These are phyloP conservation scores for Theropithecus gelada DNA, from an alignment of 2,113 vertebrate genomes.

Conservation along the genomic window DNA sequence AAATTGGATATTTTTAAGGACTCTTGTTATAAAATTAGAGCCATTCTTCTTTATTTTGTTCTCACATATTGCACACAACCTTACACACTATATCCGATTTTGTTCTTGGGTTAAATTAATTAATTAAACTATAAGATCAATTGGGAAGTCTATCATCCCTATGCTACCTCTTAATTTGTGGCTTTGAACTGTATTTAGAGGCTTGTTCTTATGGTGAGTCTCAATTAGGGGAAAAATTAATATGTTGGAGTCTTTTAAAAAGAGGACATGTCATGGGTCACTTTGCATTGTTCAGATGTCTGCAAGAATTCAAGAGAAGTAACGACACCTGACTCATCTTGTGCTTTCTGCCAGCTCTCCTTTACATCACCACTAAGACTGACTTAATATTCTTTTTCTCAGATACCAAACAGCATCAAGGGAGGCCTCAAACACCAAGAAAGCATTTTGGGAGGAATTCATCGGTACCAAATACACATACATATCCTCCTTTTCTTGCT, in stretches of 20 bases:
- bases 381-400: not conserved
- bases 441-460: not conserved
- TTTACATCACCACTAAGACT: not conserved
- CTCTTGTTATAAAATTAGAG: not conserved
- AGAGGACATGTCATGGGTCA: not conserved
- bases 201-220: not conserved
- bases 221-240: slow-evolving; percentile 13
- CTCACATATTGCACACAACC: not conserved
- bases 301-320: not conserved
- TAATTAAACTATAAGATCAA: not conserved
- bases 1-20: not conserved
- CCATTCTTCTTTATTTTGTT: not conserved
- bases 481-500: not conserved
- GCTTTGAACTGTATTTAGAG: not conserved
- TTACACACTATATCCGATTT: not conserved
- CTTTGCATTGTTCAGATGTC: not conserved
- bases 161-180: not conserved
- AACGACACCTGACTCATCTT: slow-evolving; percentile 12
- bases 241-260: slow-evolving; percentile 9
- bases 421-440: not conserved
- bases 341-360: slow-evolving; percentile 48
- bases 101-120: not conserved
- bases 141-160: not conserved
- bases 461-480: not conserved
- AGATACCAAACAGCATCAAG: not conserved